phyloP scores from a whole-genome alignment of 2,797 vertebrate genomes.

The Cryptoblepharus egeriae region DNA sequence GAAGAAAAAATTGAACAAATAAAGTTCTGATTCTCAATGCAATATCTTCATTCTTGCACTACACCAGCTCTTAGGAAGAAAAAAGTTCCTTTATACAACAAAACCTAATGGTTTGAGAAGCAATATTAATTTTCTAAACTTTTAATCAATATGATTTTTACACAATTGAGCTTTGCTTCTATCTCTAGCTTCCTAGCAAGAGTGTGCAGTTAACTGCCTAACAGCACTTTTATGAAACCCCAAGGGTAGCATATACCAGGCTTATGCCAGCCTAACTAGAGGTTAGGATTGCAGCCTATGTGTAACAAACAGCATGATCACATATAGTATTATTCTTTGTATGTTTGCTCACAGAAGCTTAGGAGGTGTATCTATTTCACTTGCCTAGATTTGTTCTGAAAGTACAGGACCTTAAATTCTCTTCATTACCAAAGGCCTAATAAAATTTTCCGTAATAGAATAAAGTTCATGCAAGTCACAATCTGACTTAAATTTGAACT shows the following conservation, averaged over 20 bases:
- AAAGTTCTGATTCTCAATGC: too few relatives aligned
- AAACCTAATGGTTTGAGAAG: neutral
- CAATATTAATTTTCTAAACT: neutral
- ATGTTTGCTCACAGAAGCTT: constrained; percentile 11
- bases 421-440: neutral
- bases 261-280: too few relatives aligned
- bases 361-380: neutral
- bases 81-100: neutral
- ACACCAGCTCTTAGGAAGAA: too few relatives aligned
- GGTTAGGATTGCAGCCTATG: too few relatives aligned
- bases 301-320: too few relatives aligned
- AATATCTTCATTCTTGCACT: too few relatives aligned
- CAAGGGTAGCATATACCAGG: too few relatives aligned
- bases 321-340: too few relatives aligned
- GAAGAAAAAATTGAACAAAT: too few relatives aligned
- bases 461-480: neutral
- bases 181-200: neutral
- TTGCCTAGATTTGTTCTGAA: neutral
- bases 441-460: neutral
- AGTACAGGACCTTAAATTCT: neutral
- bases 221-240: too few relatives aligned
- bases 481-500: neutral
- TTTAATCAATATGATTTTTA: neutral
- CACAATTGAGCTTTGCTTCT: neutral
- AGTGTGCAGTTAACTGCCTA: too few relatives aligned